A percentile compares a stretch with the other conserved stretches of the same genome.
These are phyloP conservation scores for Andrena camellia DNA, from an alignment of 2,888 invertebrate species.

Conservation along the genomic window DNA sequence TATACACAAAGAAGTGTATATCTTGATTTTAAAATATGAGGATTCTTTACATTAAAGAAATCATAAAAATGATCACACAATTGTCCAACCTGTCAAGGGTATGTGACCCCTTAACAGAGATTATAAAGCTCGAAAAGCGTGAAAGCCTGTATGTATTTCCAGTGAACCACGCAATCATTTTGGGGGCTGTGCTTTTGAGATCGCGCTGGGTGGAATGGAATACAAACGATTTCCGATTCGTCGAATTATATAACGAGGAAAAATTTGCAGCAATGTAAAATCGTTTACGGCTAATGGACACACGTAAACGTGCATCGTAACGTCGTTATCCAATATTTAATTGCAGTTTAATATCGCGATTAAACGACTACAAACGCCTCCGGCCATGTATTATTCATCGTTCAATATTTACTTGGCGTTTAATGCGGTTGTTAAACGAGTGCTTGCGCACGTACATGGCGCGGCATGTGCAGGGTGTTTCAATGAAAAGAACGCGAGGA, in stretches of 20 bases:
- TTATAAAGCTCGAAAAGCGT: no score
- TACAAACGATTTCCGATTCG: not conserved
- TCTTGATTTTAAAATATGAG: no score
- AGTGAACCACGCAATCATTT: not conserved
- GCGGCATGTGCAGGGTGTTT: not conserved
- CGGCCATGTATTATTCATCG: slow-evolving; percentile 46
- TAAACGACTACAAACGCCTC: slow-evolving; percentile 19
- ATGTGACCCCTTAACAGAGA: no score
- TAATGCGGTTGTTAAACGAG: slow-evolving; percentile 29
- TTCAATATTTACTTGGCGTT: slow-evolving; percentile 48
- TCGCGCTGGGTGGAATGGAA: not conserved
- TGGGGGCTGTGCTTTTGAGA: not conserved
- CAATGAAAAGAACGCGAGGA: not conserved
- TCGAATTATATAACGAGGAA: slow-evolving; percentile 8
- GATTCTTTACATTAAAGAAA: no score
- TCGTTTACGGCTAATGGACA: not conserved
- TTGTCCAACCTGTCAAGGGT: no score
- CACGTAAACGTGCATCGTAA: slow-evolving; percentile 21
- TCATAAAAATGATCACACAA: no score
- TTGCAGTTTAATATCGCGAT: slow-evolving; percentile 44
- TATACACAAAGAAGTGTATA: no score
- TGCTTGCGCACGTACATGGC: not conserved
- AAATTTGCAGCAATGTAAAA: slow-evolving; percentile 14
- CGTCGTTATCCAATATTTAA: slow-evolving; percentile 37
- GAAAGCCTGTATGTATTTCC: no score